These are phyloP conservation scores for Plodia interpunctella DNA, from an alignment of 1,140 invertebrate genomes.

Conservation along the genomic window DNA sequence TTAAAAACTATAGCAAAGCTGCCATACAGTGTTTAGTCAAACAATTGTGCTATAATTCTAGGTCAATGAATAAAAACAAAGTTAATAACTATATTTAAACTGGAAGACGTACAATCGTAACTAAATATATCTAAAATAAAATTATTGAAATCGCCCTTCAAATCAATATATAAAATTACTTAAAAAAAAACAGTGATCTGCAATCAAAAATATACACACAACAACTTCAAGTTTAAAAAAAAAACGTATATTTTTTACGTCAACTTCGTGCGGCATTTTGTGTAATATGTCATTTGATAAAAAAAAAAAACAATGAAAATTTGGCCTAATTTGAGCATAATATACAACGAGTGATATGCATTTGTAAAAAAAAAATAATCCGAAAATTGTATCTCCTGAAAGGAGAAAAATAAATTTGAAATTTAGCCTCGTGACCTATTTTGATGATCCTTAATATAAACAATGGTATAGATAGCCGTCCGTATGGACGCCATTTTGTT, in stretches of 20 bases:
- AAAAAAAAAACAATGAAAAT: slow-evolving; percentile 27
- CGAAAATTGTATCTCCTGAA: neutral
- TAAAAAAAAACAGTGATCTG: slow-evolving; percentile 29
- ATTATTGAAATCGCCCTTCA: slow-evolving; percentile 31
- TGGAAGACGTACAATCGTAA: slow-evolving; percentile 44
- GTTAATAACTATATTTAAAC: slow-evolving; percentile 24
- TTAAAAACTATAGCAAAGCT: slow-evolving; percentile 45
- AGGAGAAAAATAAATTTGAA: slow-evolving; percentile 20
- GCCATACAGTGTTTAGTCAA: slow-evolving; percentile 36
- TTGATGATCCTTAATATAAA: slow-evolving; percentile 52
- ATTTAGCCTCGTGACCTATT: slow-evolving; percentile 31
- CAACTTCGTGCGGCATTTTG: slow-evolving; percentile 8
- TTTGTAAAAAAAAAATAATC: slow-evolving; percentile 21
- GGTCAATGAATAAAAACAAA: slow-evolving; percentile 29
- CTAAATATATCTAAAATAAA: slow-evolving; percentile 30
- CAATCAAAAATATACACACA: slow-evolving; percentile 67
- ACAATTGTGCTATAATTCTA: slow-evolving; percentile 47
- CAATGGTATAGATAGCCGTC: slow-evolving; percentile 20
- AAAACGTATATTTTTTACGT: slow-evolving; percentile 19
- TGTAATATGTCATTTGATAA: slow-evolving; percentile 13
- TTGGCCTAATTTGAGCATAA: slow-evolving; percentile 41
- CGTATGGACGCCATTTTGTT: slow-evolving; percentile 6
- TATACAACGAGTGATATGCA: slow-evolving; percentile 23
- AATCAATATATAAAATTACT: slow-evolving; percentile 27
- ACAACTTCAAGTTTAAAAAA: slow-evolving; percentile 19